Base-by-base conservation (phyloP, 2,797 vertebrate genomes). In the Tympanoctomys barrerae region DNA sequence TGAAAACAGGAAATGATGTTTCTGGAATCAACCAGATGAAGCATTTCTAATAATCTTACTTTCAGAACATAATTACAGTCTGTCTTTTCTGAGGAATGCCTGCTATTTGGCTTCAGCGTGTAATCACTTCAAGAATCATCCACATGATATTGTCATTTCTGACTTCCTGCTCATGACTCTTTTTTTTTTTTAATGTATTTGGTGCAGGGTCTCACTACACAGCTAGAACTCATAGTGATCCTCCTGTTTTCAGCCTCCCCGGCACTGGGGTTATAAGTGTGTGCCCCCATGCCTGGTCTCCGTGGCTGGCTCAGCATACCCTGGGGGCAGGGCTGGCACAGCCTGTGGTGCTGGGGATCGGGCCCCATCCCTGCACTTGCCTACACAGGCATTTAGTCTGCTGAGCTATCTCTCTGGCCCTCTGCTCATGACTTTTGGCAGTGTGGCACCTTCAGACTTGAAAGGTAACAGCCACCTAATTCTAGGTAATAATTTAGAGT, bases 161-260 rank as follows among this genome's bases (percentile, higher is more conserved):
- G 89, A 70, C 83, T 87, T 87, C 73, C 33, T 90, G 33, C 75
- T 82, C 22, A 0, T 31, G n/a, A 61, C 54, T 83, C 91, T 80
- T 71, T 54, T 14, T 54, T 54, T 13, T 52, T 52, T 16, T 54
- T 54, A 57, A 16, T 57, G 54, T 57, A 57, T 57, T 57, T 57
- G 54, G 54, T 57, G 14, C 54, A 57, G 54, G 54, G 54, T 18
- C 54, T 57, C 54, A 57, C 54, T 18, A 57, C 54, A 57, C 14
- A 57, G 54, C 54, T 57, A 14, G 14, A 5, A 18, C 54, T 57
- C 14, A 16, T 57, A 18, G 54, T 18, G 16, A 57, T 57, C 14
- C 54, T 57, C 54, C 54, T 57, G 54, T 57, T 57, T 57, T 18
- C 14, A 57, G 14, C 54, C 54, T 57, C 54, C 54, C 14, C 14